Percentiles rank a stretch among this genome's conserved stretches.
phyloP scores from a whole-genome alignment of 2,888 invertebrate genomes.

The Lacanobia wlatinum region DNA sequence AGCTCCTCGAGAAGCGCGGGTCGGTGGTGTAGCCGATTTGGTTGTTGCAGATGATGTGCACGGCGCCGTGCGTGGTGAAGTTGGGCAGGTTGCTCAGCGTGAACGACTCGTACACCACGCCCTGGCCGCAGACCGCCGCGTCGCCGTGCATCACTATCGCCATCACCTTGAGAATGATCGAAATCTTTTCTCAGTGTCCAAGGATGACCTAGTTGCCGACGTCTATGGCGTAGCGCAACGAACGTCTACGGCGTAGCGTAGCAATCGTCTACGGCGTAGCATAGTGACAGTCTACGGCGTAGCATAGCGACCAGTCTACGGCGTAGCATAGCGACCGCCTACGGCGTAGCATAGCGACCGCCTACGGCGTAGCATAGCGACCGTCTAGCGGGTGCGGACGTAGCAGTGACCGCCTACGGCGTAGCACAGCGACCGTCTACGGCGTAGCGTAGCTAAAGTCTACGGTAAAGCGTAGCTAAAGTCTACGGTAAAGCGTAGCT shows the following conservation, averaged over 20 bases:
- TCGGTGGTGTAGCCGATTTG: conserved; percentile 98
- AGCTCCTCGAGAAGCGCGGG: conserved; percentile 95
- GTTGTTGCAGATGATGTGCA: conserved; percentile 93
- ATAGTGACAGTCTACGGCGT: too few species aligned
- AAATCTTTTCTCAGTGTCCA: too few species aligned
- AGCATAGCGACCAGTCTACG: neutral
- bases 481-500: too few species aligned
- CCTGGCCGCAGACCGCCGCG: conserved; percentile 92
- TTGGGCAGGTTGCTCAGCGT: conserved; percentile 91
- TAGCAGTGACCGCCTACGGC: neutral
- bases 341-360: neutral
- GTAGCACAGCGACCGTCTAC: neutral
- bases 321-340: neutral
- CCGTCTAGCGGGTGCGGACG: too few species aligned
- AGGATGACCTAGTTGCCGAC: neutral
- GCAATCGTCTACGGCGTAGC: neutral
- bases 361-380: neutral
- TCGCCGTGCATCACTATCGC: conserved; percentile 93
- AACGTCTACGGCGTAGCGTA: neutral
- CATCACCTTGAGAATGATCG: conserved; percentile 83
- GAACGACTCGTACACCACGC: conserved; percentile 93
- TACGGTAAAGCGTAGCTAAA: neutral
- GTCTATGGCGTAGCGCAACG: neutral
- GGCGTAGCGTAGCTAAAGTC: neutral
- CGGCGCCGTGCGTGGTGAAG: conserved; percentile 92